phyloP scores from a whole-genome alignment of 2,113 vertebrate species.

The Chamaea fasciata region DNA sequence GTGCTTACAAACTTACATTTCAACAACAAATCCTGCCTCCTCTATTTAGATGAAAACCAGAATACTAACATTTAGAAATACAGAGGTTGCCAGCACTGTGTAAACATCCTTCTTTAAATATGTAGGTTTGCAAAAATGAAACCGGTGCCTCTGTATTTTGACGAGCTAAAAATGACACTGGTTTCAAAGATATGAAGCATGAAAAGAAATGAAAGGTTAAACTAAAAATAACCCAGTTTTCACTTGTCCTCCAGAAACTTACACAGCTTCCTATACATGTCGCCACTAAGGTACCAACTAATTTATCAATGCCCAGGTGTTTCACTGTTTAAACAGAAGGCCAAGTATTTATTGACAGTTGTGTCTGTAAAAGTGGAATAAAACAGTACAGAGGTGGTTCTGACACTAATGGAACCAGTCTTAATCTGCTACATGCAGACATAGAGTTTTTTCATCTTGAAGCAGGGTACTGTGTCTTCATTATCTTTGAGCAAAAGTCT shows the following conservation, averaged over 20 bases:
- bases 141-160: conserved; percentile 1
- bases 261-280: background rate
- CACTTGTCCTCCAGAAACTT: background rate
- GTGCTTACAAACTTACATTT: background rate
- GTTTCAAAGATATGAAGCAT: conserved; percentile 5
- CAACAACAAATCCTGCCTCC: background rate
- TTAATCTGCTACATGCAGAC: background rate
- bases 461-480: background rate
- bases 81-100: background rate
- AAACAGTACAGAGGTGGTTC: background rate
- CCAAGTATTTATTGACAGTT: background rate
- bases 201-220: conserved; percentile 15
- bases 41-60: conserved; percentile 41
- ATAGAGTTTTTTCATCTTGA: background rate
- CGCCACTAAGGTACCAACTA: background rate
- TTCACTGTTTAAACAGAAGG: background rate
- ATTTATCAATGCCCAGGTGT: background rate
- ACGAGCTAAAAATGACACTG: conserved; percentile 4
- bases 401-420: background rate
- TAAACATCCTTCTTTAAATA: conserved; percentile 12
- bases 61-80: conserved; percentile 29
- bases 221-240: background rate
- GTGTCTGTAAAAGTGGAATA: accelerated
- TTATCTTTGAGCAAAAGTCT: background rate
- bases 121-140: background rate